A percentile compares a stretch with the other conserved stretches of the same genome.
Evolutionary conservation across 2,888 invertebrate genomes (phyloP).

Genomic region (Tricholauxania praeusta): DNA sequence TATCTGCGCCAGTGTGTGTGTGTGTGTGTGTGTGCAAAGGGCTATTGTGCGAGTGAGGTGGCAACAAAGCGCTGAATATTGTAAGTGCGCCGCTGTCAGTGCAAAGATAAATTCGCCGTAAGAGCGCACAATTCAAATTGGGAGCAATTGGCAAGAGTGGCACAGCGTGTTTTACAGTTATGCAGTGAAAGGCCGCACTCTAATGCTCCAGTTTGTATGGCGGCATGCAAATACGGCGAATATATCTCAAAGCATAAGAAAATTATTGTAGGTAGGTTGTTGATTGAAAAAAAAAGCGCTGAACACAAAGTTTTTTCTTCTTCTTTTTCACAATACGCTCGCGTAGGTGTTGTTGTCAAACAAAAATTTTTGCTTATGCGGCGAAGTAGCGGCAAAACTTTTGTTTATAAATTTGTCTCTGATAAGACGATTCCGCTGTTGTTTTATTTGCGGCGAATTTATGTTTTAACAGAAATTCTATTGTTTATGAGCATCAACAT

Average conservation of each 20-base stretch:
- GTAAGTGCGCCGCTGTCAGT: slow-evolving; percentile 2
- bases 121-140: background rate
- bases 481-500: background rate
- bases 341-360: slow-evolving; percentile 39
- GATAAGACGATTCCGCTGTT: background rate
- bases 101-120: background rate
- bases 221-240: slow-evolving; percentile 5
- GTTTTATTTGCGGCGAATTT: slow-evolving; percentile 22
- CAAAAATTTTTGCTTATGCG: slow-evolving; percentile 25
- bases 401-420: slow-evolving; percentile 3
- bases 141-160: background rate
- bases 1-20: background rate
- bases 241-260: slow-evolving; percentile 11
- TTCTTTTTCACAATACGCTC: too few relatives aligned
- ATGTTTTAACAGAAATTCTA: background rate
- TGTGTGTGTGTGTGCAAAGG: background rate
- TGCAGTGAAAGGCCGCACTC: slow-evolving; percentile 18
- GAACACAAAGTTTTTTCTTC: background rate
- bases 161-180: slow-evolving; percentile 12
- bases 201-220: slow-evolving; percentile 9
- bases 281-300: background rate
- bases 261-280: slow-evolving; percentile 2
- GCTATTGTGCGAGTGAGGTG: background rate
- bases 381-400: slow-evolving; percentile 20
- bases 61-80: background rate